Base-by-base conservation (phyloP, 2,797 vertebrate genomes). In the Coendou prehensilis region DNA sequence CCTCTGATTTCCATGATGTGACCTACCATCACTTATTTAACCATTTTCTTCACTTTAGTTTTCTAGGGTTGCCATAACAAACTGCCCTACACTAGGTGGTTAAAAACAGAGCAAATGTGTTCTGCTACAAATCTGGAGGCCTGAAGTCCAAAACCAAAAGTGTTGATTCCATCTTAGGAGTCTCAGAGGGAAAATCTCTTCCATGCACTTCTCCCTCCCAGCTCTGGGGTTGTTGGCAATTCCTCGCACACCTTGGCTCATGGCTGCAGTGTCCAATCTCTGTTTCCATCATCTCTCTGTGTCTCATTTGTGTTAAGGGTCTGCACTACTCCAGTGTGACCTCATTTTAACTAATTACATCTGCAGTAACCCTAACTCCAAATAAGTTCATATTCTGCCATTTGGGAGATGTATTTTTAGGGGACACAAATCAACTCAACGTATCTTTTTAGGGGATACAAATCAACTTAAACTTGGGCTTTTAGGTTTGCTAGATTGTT, bases 121-220 rank as follows among this genome's bases (percentile, higher is more conserved):
- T 57, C 73, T 88, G 71, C n/a, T 47, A 37, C 1, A 13, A 6
- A 50, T 54, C 59, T 54, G 61, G 41, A 59, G 33, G 7, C 45
- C 37, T 2, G 28, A 56, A 30, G 4, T 61, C 41, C 54, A 47
- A 81, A 61, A 45, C 69, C 20, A n/a, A 83, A 63, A 41, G 37
- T 11, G 15, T 5, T 33, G 37, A 41, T 15, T 79, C 75, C 47
- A 57, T 33, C 83, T 23, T 28, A 23, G 41, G 17, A 75, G 18
- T 11, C 22, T 85, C 67, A 5, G 28, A 63, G 28, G 57, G 45
- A 54, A 23, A 23, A 10, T 54, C 69, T 23, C 22, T 9, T 33
- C 30, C 20, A 6, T 0, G 9, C 5, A 7, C 0, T 2, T 9
- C 30, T 50, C 33, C n/a, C 11, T 57, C 26, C 69, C 56, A 33